A percentile compares a stretch with the other conserved stretches of the same genome.
These are phyloP conservation scores for Apamea anceps DNA, from an alignment of 2,888 invertebrate genomes.

Conservation along the genomic window DNA sequence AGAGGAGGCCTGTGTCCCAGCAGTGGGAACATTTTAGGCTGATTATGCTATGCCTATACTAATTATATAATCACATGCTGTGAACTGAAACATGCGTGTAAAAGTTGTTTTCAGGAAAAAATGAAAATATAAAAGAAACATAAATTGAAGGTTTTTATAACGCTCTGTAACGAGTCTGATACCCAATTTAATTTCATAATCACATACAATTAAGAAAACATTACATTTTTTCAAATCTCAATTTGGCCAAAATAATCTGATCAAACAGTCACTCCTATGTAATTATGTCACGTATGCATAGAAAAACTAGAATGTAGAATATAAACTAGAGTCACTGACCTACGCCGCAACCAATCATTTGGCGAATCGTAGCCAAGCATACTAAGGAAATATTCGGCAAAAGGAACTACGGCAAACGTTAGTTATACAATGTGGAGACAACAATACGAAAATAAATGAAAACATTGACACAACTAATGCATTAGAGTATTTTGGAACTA, in stretches of 20 bases:
- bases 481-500: too few relatives aligned
- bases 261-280: constrained; percentile 21
- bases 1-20: too few relatives aligned
- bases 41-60: too few relatives aligned
- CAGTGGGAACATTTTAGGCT: too few relatives aligned
- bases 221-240: neutral
- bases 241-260: constrained; percentile 21
- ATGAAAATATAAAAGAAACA: neutral
- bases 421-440: too few relatives aligned
- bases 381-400: constrained; percentile 20
- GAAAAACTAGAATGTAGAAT: constrained; percentile 28
- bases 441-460: too few relatives aligned
- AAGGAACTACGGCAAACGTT: constrained; percentile 18
- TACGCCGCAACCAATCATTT: constrained; percentile 19
- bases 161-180: neutral
- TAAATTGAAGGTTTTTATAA: neutral
- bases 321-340: constrained; percentile 62
- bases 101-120: neutral
- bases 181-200: neutral
- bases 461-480: too few relatives aligned
- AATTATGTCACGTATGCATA: constrained; percentile 47
- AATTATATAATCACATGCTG: neutral
- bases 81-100: neutral
- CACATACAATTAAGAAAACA: constrained; percentile 10
- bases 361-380: constrained; percentile 15